Evolutionary conservation across 2,797 vertebrate genomes (phyloP).

Genomic region (Tapirus indicus): DNA sequence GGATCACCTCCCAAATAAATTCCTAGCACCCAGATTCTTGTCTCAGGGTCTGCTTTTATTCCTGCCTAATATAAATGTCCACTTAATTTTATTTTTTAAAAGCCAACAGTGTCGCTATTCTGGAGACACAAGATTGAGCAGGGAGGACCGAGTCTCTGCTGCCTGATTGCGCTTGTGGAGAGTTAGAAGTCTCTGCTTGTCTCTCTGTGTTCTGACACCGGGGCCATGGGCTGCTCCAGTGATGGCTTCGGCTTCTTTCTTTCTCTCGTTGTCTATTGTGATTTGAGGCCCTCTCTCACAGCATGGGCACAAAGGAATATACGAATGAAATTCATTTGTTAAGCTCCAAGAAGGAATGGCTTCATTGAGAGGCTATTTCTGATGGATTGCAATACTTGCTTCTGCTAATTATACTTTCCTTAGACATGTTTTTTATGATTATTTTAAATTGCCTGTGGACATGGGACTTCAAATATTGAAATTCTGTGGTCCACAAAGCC

Average conservation of each 20-base stretch:
- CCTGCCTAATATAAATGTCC: not conserved
- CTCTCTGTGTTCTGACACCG: accelerated
- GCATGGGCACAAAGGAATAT: not conserved
- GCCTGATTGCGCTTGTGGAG: not conserved
- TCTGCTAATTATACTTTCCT: not conserved
- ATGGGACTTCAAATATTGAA: constrained; percentile 14
- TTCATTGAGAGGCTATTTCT: not conserved
- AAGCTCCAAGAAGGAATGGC: not conserved
- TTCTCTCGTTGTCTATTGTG: not conserved
- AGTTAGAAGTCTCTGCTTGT: not conserved
- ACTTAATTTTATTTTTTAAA: not conserved
- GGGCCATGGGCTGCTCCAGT: not conserved
- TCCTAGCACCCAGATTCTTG: not conserved
- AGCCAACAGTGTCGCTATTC: not conserved
- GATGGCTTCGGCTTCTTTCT: not conserved
- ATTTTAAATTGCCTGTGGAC: constrained; percentile 36
- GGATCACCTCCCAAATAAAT: not conserved
- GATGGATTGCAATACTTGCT: not conserved
- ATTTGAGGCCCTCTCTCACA: not conserved
- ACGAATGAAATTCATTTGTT: not conserved
- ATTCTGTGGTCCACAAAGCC: not conserved
- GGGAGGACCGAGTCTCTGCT: not conserved
- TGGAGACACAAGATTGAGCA: not conserved
- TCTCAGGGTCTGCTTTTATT: not conserved
- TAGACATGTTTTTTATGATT: not conserved